A percentile compares a stretch with the other conserved stretches of the same genome.
Conservation (phyloP, 2,113 vertebrate genomes). For the Passer domesticus region DNA sequence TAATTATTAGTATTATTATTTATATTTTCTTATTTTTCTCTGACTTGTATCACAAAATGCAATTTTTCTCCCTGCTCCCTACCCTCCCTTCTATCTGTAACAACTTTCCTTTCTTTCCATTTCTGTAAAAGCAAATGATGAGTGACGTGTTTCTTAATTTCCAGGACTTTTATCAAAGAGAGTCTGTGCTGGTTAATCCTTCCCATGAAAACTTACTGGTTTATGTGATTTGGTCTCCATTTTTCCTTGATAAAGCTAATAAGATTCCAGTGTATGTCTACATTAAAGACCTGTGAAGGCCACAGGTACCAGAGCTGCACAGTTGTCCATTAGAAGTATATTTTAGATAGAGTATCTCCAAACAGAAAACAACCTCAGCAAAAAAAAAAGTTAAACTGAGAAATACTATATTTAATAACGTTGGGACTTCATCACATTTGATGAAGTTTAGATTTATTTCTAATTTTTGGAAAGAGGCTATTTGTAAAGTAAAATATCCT, state of each 20-base stretch:
- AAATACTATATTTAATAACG: background rate
- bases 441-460: background rate
- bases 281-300: background rate
- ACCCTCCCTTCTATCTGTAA: fast-evolving
- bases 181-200: background rate
- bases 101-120: background rate
- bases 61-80: background rate
- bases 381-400: background rate
- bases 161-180: background rate
- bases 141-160: background rate
- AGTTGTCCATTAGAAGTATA: background rate
- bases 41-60: background rate
- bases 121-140: background rate
- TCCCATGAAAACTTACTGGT: background rate
- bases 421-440: fast-evolving
- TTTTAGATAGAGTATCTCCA: background rate
- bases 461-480: background rate
- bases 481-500: background rate
- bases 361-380: background rate
- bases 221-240: background rate
- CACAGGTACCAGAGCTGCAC: background rate
- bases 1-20: background rate
- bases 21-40: background rate
- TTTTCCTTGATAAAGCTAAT: background rate
- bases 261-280: background rate